Base-by-base conservation (phyloP, 2,888 invertebrate genomes). In the Azorinus chamasolen region DNA sequence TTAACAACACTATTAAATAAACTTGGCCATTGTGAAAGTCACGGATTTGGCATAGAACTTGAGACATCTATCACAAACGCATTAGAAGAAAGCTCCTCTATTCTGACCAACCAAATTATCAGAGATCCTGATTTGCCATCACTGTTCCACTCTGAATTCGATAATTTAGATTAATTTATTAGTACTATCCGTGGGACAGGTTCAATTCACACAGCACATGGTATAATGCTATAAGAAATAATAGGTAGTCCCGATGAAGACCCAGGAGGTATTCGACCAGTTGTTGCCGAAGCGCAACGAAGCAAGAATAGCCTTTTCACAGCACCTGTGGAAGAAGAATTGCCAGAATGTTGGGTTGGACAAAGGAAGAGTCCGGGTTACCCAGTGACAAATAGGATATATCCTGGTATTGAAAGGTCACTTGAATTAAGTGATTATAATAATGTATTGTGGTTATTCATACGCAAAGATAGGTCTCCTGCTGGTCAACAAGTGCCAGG, bases 181-280 rank as follows among this genome's bases (percentile, higher is more conserved):
- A 4, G 10, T 6, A 32, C 32, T 4, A 4, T 32, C 32, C 10
- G 5, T 6, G 32, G 32, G 10, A 6, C 32, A 32, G 32, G 32
- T 32, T 6, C 32, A 6, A 32, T 10, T 10, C 32, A 32, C 10
- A 6, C 32, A 10, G 10, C 32, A 4, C 32, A 32, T 77, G 87
- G 83, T 1, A 87, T 84, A 18, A 85, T 86, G 85, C n/a, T 86
- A 51, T 82, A 87, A 46, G 78, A 86, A 10, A 43, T 82, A 16
- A 5, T 48, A 20, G 4, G 39, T 22, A 45, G 64, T 22, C 51
- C 14, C 27, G 4, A 12, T 50, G 61, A 54, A 5, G 51, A 41
- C 20, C 63, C 55, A 51, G 27, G 46, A 0, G 72, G 68, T 41
- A 16, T 24, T 16, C 24, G 57, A 12, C 64, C 65, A 14, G 41